Evolutionary conservation across 2,113 vertebrate species (phyloP).

Genomic region (Tychaedon coryphoeus): DNA sequence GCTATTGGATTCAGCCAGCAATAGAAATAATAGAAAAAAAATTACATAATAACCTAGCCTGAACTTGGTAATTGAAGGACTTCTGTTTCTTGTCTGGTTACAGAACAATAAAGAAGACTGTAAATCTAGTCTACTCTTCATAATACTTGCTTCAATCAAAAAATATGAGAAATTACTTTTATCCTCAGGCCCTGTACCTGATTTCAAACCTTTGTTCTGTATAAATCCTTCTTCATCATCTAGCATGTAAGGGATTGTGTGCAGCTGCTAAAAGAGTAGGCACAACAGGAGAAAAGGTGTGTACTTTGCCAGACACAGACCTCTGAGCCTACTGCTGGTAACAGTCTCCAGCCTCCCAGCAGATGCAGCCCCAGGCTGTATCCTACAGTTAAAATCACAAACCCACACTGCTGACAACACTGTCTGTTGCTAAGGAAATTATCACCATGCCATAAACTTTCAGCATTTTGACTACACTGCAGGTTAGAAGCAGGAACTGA

Average conservation of each 20-base stretch:
- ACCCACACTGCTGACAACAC: neutral
- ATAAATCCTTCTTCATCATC: neutral
- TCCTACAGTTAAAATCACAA: conserved; percentile 10
- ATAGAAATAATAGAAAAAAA: neutral
- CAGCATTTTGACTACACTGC: conserved; percentile 8
- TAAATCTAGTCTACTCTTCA: neutral
- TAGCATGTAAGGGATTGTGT: neutral
- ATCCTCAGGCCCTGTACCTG: neutral
- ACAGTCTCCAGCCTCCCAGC: neutral
- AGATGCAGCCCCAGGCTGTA: neutral
- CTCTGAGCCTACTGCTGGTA: neutral
- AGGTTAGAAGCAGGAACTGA: conserved; percentile 19
- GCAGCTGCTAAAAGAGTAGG: neutral
- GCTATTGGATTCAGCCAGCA: neutral
- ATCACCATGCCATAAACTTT: conserved; percentile 15
- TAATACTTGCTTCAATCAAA: neutral
- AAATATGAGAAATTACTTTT: neutral
- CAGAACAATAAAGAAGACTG: neutral
- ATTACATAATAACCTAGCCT: neutral
- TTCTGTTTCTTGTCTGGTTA: neutral
- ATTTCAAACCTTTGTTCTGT: neutral
- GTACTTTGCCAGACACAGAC: neutral
- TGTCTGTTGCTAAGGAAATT: conserved; percentile 36
- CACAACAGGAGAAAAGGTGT: neutral
- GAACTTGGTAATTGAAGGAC: neutral